Conservation (phyloP, 2,797 vertebrate species). For the Catamblyrhynchus diadema region DNA sequence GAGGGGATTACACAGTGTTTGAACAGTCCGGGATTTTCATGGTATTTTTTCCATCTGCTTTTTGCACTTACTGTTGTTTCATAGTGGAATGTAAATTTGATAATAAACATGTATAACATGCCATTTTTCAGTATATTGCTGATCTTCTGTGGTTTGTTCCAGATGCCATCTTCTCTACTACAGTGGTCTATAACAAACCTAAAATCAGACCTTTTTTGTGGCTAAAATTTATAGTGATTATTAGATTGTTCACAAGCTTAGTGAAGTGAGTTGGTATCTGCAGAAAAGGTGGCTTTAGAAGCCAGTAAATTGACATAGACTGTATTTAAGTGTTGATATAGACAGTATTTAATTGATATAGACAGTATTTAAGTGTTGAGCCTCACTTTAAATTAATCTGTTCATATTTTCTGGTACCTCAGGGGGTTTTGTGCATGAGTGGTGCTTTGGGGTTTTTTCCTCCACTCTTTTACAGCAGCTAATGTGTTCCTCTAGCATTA, state of each 20-base stretch:
- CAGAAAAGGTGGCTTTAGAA: not conserved
- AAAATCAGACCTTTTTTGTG: not conserved
- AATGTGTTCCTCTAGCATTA: not conserved
- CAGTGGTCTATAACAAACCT: not conserved
- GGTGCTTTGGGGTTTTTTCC: not conserved
- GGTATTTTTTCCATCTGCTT: conserved; percentile 48
- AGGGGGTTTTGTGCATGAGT: rapidly evolving
- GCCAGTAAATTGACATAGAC: not conserved
- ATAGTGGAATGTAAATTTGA: conserved; percentile 62
- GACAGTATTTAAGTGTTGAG: not conserved
- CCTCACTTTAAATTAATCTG: not conserved
- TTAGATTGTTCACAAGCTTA: not conserved
- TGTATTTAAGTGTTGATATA: not conserved
- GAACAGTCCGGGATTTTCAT: not conserved
- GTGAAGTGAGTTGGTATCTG: not conserved
- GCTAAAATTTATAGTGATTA: not conserved
- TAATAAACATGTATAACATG: conserved; percentile 69
- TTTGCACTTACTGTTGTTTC: conserved; percentile 63
- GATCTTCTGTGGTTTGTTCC: conserved; percentile 50
- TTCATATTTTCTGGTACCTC: not conserved
- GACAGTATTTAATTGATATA: not conserved
- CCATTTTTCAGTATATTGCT: conserved; percentile 54
- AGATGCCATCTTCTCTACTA: not conserved
- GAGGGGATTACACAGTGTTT: not conserved
- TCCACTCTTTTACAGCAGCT: not conserved